A percentile compares a stretch with the other conserved stretches of the same genome.
phyloP scores from a whole-genome alignment of 2,113 vertebrate species.

The Glareola pratincola region DNA sequence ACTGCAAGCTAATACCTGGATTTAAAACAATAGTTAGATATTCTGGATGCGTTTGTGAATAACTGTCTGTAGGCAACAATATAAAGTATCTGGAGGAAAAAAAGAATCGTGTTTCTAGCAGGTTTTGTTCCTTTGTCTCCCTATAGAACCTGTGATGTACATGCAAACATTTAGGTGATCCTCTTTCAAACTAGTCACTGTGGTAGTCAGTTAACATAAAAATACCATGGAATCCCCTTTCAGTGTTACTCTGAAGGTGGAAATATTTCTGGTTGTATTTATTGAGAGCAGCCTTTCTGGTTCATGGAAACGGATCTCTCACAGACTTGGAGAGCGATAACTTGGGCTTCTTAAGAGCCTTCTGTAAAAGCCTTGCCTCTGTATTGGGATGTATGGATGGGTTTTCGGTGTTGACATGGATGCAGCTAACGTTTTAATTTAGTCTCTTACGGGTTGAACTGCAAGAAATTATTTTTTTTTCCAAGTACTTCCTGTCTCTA shows the following conservation, averaged over 20 bases:
- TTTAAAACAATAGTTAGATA: background rate
- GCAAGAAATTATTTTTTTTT: background rate
- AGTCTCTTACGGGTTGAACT: background rate
- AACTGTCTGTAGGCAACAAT: background rate
- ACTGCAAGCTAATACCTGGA: background rate
- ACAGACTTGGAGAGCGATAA: background rate
- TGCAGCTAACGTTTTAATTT: background rate
- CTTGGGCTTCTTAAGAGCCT: background rate
- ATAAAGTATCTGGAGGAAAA: background rate
- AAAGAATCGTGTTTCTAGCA: background rate
- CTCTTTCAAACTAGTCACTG: background rate
- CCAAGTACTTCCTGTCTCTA: background rate
- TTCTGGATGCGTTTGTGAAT: background rate
- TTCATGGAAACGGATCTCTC: background rate
- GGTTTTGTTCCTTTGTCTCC: background rate
- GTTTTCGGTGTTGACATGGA: background rate
- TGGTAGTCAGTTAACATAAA: background rate
- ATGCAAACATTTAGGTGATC: background rate
- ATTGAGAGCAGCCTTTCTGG: background rate
- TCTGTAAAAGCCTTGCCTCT: background rate
- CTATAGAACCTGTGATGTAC: background rate
- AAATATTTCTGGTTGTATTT: background rate
- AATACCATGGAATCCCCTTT: background rate
- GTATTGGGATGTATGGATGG: background rate
- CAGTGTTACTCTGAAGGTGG: background rate